phyloP scores from a whole-genome alignment of 2,888 invertebrate genomes.

The Bimastos eiseni region DNA sequence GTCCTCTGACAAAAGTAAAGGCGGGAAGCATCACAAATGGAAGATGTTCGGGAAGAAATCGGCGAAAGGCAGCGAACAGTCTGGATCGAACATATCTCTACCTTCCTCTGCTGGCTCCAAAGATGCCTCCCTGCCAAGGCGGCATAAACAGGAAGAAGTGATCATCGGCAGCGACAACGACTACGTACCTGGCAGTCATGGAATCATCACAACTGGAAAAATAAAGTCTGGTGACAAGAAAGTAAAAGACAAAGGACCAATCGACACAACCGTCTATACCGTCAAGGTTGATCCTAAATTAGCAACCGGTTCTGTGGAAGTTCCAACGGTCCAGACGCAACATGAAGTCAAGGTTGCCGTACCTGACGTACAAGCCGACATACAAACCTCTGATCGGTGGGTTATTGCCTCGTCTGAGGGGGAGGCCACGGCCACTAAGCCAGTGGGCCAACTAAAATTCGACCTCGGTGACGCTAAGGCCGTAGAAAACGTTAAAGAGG shows the following conservation, averaged over 20 bases:
- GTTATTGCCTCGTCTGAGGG: neutral
- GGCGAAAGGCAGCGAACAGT: neutral
- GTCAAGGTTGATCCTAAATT: neutral
- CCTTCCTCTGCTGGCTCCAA: neutral
- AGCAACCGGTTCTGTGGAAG: neutral
- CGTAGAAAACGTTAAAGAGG: conserved; percentile 19
- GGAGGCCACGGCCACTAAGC: neutral
- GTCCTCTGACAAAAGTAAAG: neutral
- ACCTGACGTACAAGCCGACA: neutral
- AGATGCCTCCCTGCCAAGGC: neutral
- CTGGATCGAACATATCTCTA: neutral
- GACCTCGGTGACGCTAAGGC: neutral
- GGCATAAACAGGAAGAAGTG: conserved; percentile 14
- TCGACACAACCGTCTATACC: neutral
- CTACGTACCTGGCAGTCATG: neutral
- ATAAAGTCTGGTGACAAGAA: neutral
- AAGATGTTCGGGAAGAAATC: conserved; percentile 23
- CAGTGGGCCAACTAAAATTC: conserved; percentile 21
- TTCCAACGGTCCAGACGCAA: neutral
- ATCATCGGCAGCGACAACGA: neutral
- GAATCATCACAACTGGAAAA: neutral
- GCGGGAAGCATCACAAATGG: conserved; percentile 21
- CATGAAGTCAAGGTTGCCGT: neutral
- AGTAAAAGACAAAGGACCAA: neutral
- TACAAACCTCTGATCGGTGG: neutral